Base-by-base conservation (phyloP, 2,797 vertebrate species). In the Pipistrellus pipistrellus region DNA sequence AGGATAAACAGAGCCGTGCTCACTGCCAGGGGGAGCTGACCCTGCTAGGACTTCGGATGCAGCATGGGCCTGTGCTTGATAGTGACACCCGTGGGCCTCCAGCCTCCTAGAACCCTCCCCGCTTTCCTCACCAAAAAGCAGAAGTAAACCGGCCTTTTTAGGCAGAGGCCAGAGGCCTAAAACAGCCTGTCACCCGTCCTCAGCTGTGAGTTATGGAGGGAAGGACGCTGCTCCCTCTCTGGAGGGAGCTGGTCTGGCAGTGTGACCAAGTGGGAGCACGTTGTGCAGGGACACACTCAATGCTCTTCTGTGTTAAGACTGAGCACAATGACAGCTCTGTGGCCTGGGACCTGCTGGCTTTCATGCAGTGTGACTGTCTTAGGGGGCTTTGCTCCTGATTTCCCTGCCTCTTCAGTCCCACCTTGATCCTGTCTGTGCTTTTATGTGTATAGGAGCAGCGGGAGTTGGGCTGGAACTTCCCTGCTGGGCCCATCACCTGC, bases 361-460 rank as follows among this genome's bases (percentile, higher is more conserved):
- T 8, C 44, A 9, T 1, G 1, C 6, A 0, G 25, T 5, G 68
- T 18, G 3, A 1, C 32, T 13, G 1, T 9, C 23, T 38, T 13
- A 15, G 32, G 38, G 44, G n/a, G 9, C 6, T 59, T 55, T 44
- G 55, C 21, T 32, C 75, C 75, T 27, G 15, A 0, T 68, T 83
- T 46, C 32, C 83, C 48, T 20, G 77, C 32, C 69, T 71, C 30
- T 41, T 35, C 13, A 13, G 68, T 30, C 11, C 68, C 46, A 1
- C 64, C 23, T 3, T 15, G 1, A 8, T 51, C 78, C 76, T 69
- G 44, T 30, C 35, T 21, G 4, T 59, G 30, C n/a, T 73, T 53
- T 6, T 11, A 0, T 1, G 2, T 13, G 21, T 30, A 0, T 0
- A n/a, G 21, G 53, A 3, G 12, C 4, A 8, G 53, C n/a, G 17